Percentiles rank a stretch among this genome's conserved stretches.
phyloP scores from a whole-genome alignment of 2,888 invertebrate species.

The Eumacrocentrus americanus region DNA sequence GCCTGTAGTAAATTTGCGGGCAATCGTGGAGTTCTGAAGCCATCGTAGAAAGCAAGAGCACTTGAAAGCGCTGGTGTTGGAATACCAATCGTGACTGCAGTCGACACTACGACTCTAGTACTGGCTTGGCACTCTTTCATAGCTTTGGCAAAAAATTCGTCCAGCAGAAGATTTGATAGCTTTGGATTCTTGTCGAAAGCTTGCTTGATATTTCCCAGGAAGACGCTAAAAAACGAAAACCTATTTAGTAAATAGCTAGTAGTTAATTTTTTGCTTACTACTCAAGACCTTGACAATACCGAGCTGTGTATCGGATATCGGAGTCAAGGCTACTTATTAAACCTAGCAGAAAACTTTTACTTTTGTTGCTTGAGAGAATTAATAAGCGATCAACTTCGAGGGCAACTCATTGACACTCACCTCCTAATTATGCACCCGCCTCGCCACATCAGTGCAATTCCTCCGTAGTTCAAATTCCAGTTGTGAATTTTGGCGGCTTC shows the following conservation, averaged over 20 bases:
- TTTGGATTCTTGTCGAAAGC: slow-evolving; percentile 91
- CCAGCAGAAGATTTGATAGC: slow-evolving; percentile 85
- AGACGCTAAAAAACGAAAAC: slow-evolving; percentile 70
- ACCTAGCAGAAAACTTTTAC: background rate
- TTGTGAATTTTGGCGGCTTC: slow-evolving; percentile 89
- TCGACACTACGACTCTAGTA: slow-evolving; percentile 83
- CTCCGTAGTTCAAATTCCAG: slow-evolving; percentile 97
- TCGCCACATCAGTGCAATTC: slow-evolving; percentile 99
- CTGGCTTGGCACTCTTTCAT: slow-evolving; percentile 81
- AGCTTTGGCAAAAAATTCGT: slow-evolving; percentile 89
- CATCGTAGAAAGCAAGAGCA: slow-evolving; percentile 97
- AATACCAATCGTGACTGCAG: slow-evolving; percentile 78
- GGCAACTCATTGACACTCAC: slow-evolving; percentile 56
- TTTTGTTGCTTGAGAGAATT: slow-evolving; percentile 6
- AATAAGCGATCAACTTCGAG: background rate
- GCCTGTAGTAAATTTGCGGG: slow-evolving; percentile 98
- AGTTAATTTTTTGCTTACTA: too few relatives aligned
- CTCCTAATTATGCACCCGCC: slow-evolving; percentile 98
- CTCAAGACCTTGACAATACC: background rate
- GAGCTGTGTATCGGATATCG: too few relatives aligned
- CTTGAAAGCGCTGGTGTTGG: slow-evolving; percentile 93
- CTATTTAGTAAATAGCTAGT: too few relatives aligned
- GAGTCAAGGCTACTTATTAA: too few relatives aligned
- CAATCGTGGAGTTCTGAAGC: slow-evolving; percentile 82
- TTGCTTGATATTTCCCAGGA: slow-evolving; percentile 88